These are phyloP conservation scores for Bembecia ichneumoniformis DNA, from an alignment of 2,888 invertebrate genomes.

Conservation along the genomic window DNA sequence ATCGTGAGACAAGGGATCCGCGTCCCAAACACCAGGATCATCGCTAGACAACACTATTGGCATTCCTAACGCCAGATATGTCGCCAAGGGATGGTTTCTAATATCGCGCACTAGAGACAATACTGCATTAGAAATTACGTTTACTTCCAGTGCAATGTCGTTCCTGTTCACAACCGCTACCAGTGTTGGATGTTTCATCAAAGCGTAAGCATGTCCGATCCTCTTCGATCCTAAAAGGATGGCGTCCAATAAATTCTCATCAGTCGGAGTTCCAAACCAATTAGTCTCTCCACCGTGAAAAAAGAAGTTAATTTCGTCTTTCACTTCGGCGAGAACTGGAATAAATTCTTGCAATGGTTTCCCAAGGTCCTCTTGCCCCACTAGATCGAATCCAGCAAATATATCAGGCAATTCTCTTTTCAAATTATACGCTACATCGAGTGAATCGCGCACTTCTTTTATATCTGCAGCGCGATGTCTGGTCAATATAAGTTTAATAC, in stretches of 20 bases:
- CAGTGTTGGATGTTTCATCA: conserved; percentile 80
- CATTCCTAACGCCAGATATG: conserved; percentile 76
- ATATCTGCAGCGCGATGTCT: conserved; percentile 26
- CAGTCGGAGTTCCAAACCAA: conserved; percentile 76
- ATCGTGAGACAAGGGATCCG: conserved; percentile 82
- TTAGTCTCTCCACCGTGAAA: conserved; percentile 88
- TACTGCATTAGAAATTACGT: conserved; percentile 86
- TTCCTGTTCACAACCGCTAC: conserved; percentile 67
- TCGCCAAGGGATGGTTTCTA: conserved; percentile 82
- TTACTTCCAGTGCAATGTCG: conserved; percentile 81
- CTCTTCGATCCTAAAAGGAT: conserved; percentile 80
- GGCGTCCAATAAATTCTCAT: conserved; percentile 84
- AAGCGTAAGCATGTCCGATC: conserved; percentile 84
- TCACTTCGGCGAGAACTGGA: conserved; percentile 62
- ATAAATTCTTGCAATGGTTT: conserved; percentile 74
- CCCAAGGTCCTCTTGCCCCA: conserved; percentile 85
- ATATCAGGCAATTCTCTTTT: conserved; percentile 74
- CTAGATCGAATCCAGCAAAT: conserved; percentile 84
- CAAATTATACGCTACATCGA: conserved; percentile 39
- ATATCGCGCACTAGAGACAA: conserved; percentile 78
- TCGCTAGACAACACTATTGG: conserved; percentile 85
- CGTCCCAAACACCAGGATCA: conserved; percentile 84
- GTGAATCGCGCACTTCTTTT: conserved; percentile 46
- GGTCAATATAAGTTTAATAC: conserved; percentile 76
- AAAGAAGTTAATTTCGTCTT: conserved; percentile 74